These are phyloP conservation scores for Forficula auricularia DNA, from an alignment of 1,140 invertebrate species.

Conservation along the genomic window DNA sequence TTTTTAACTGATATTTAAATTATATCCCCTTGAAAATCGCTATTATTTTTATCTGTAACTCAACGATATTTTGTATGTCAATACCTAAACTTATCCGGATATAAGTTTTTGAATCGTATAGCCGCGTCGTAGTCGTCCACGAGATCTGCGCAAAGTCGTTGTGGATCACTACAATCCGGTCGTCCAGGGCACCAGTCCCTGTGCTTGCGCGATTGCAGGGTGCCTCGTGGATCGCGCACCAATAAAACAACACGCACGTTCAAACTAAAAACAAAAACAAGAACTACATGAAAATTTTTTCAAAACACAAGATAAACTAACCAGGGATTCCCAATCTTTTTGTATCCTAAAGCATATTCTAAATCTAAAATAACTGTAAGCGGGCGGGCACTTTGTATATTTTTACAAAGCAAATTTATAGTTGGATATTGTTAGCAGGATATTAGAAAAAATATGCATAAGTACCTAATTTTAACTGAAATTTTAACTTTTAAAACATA, in stretches of 20 bases:
- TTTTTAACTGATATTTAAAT: too few species aligned
- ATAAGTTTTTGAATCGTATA: slow-evolving; percentile 41
- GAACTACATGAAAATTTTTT: too few species aligned
- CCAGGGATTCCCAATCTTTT: slow-evolving; percentile 6
- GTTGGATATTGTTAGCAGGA: too few species aligned
- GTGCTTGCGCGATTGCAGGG: slow-evolving; percentile 66
- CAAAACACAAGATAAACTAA: slow-evolving; percentile 8
- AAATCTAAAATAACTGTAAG: too few species aligned
- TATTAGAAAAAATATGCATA: too few species aligned
- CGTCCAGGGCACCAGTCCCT: slow-evolving; percentile 67
- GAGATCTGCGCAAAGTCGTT: slow-evolving; percentile 60
- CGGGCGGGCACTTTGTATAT: too few species aligned
- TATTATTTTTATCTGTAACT: too few species aligned
- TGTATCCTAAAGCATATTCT: slow-evolving; percentile 5
- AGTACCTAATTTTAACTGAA: too few species aligned
- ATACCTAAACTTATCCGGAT: slow-evolving; percentile 54
- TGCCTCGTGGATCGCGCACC: slow-evolving; percentile 68
- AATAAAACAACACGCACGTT: slow-evolving; percentile 59
- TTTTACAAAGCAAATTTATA: too few species aligned
- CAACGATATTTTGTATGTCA: too few species aligned
- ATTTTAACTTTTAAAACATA: too few species aligned
- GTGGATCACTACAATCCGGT: slow-evolving; percentile 61
- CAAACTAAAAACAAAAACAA: slow-evolving; percentile 30
- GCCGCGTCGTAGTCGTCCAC: slow-evolving; percentile 63
- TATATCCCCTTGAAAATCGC: too few species aligned